A percentile compares a stretch with the other conserved stretches of the same genome.
Evolutionary conservation across 2,888 invertebrate species (phyloP).

Genomic region (Diploptera punctata): DNA sequence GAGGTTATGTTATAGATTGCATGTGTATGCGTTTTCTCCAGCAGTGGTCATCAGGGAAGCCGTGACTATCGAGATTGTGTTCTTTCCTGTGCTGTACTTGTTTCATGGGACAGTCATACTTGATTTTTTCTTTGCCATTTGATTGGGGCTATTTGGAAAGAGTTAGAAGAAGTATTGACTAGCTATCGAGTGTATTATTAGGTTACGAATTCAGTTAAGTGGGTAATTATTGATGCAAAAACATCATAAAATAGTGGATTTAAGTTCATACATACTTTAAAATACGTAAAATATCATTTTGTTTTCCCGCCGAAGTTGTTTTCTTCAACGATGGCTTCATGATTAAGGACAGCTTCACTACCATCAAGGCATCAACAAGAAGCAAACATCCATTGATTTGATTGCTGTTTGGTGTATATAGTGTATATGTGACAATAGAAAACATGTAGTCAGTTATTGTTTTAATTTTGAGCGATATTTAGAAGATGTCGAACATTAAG

Average conservation of each 20-base stretch:
- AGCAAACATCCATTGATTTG: slow-evolving; percentile 5
- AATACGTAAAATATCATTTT: background rate
- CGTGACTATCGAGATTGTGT: background rate
- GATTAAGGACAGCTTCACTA: background rate
- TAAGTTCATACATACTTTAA: background rate
- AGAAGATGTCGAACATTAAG: slow-evolving; percentile 2
- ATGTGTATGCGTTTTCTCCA: too few species aligned
- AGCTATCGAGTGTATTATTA: background rate
- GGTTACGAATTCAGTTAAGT: too few species aligned
- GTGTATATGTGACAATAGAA: background rate
- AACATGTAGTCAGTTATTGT: background rate
- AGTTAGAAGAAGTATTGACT: background rate
- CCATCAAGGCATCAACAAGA: background rate
- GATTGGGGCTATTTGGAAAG: background rate
- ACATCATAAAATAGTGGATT: too few species aligned
- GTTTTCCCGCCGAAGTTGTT: slow-evolving; percentile 12
- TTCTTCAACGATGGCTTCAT: slow-evolving; percentile 15
- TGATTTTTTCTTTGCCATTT: background rate
- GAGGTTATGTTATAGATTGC: too few species aligned
- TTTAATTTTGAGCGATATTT: background rate
- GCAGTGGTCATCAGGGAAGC: slow-evolving; percentile 12
- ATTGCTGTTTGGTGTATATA: too few species aligned
- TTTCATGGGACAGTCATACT: background rate
- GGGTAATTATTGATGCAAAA: too few species aligned
- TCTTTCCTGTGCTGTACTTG: background rate